Evolutionary conservation across 2,888 invertebrate genomes (phyloP).

Genomic region (Lamproptera curius): DNA sequence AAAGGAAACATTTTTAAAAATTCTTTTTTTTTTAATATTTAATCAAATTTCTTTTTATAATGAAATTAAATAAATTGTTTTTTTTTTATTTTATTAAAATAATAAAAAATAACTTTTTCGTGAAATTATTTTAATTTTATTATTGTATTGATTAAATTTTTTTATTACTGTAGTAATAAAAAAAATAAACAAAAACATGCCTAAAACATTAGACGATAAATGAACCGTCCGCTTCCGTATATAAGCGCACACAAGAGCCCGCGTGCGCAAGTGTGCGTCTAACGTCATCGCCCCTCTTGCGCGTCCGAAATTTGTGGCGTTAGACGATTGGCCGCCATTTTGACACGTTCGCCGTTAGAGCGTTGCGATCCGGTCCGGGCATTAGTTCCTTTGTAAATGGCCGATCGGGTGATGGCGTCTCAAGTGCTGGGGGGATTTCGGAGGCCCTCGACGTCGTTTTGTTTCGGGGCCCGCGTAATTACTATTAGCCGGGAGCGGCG

Average conservation of each 20-base stretch:
- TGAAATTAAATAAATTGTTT: too few relatives aligned
- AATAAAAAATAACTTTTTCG: too few relatives aligned
- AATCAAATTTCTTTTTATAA: too few relatives aligned
- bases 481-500: too few relatives aligned
- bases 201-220: background rate
- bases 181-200: background rate
- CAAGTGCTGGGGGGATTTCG: conserved; percentile 16
- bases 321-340: conserved; percentile 62
- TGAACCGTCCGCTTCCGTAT: background rate
- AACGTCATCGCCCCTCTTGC: conserved; percentile 31
- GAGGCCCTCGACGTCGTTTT: conserved; percentile 8
- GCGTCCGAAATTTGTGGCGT: conserved; percentile 65
- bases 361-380: conserved; percentile 25
- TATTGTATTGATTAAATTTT: too few relatives aligned
- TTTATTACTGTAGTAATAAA: background rate
- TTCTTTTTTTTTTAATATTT: too few relatives aligned
- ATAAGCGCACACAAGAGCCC: conserved; percentile 14
- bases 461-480: background rate
- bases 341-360: conserved; percentile 23
- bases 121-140: too few relatives aligned
- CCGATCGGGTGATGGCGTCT: conserved; percentile 22
- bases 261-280: conserved; percentile 42
- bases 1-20: too few relatives aligned
- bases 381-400: conserved; percentile 24
- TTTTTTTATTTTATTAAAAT: too few relatives aligned